Evolutionary conservation across 2,888 invertebrate genomes (phyloP), one percentile per base, ranked within the genome.

Genomic region (Dysmachus trigonus): DNA sequence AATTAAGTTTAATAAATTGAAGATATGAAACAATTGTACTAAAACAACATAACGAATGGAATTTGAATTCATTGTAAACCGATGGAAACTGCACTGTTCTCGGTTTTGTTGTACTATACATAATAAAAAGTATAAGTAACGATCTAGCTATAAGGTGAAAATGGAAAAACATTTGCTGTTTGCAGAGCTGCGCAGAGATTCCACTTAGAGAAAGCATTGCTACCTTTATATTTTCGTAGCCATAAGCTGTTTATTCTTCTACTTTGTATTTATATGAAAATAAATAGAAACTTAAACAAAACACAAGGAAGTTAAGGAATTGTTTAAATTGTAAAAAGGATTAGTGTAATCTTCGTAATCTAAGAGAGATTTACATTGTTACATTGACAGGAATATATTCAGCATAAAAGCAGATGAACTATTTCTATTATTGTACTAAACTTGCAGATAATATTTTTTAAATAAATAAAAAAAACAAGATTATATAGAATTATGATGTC

Each of bases 161-260:
- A 18, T 62, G 62, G n/a, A n/a, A n/a, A 62, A 22, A 22, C 62
- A 10, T 62, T 62, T 62, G 62, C 62, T 62, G 13, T 62, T 62
- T 62, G 7, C 62, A 62, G 27, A 62, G 62, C 22, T 62, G 62
- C 22, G 62, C 62, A 62, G 27, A 62, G 27, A 62, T 62, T 62
- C 62, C 62, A 62, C 62, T 22, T 62, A 62, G 62, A 62, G 27
- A 27, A n/a, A 62, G 27, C 27, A 62, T 62, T 62, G 62, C 62
- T 53, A 81, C 81, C 27, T 62, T 81, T 81, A 81, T 81, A 81
- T 81, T 81, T 81, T 81, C 81, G 33, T 81, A 81, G 53, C 35
- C 18, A 81, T 81, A 62, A 47, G 53, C 81, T 53, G 53, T 81
- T 81, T 81, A 47, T 81, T 33, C 81, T 81, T 81, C 62, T 81